A percentile compares a stretch with the other conserved stretches of the same genome.
Conservation (phyloP, 23 tunicate species). For the Ciona savignyi region DNA sequence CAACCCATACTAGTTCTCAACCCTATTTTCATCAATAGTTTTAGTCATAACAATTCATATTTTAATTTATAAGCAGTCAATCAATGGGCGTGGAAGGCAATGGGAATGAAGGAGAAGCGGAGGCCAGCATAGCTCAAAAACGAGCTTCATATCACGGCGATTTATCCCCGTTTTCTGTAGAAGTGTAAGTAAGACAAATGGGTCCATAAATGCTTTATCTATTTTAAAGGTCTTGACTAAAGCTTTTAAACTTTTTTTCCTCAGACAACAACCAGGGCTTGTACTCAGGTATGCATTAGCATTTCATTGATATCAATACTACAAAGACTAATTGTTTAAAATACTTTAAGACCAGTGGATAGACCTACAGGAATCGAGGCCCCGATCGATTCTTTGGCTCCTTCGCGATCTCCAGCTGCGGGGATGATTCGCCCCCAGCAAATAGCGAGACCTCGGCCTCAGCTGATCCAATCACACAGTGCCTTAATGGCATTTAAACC, state of each 20-base stretch:
- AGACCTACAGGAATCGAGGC: neutral
- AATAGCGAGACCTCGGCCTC: neutral
- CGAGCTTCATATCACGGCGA: slow-evolving; percentile 24
- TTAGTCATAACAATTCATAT: no score
- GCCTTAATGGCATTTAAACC: neutral
- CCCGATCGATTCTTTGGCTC: neutral
- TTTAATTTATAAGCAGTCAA: no score
- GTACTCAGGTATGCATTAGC: no score
- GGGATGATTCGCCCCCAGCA: neutral
- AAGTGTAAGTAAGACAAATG: neutral
- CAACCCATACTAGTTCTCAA: no score
- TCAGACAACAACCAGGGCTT: no score
- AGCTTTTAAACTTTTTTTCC: neutral
- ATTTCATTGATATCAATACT: no score
- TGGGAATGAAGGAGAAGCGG: slow-evolving; percentile 33
- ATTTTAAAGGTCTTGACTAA: neutral
- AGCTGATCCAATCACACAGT: neutral
- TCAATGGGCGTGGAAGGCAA: neutral
- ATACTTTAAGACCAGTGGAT: neutral
- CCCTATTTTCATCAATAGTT: neutral
- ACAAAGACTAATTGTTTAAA: no score
- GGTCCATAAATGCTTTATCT: neutral
- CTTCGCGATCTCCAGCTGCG: neutral
- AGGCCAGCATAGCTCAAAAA: slow-evolving; percentile 26
- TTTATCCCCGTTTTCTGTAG: neutral